phyloP scores from a whole-genome alignment of 2,888 invertebrate genomes.

The Aromia moschata region DNA sequence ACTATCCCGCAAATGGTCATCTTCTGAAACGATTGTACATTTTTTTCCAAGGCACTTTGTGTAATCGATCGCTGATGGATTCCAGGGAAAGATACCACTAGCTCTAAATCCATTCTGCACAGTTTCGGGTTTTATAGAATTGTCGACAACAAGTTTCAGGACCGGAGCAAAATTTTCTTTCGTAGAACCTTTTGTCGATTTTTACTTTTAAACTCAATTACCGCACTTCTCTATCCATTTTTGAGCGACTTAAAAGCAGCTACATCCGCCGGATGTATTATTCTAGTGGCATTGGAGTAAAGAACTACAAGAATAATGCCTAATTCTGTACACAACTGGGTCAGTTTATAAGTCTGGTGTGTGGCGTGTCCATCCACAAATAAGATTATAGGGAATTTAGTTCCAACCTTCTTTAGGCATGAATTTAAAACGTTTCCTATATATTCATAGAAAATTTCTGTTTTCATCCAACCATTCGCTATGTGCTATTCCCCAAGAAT shows the following conservation, averaged over 20 bases:
- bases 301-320: conserved; percentile 45
- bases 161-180: too few relatives aligned
- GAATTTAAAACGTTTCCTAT: conserved; percentile 28
- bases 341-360: conserved; percentile 24
- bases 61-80: conserved; percentile 27
- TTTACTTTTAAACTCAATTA: conserved; percentile 47
- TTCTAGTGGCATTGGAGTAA: conserved; percentile 47
- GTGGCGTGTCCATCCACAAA: conserved; percentile 34
- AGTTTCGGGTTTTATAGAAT: conserved; percentile 15
- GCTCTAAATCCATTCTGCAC: conserved; percentile 27
- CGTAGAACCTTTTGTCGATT: conserved; percentile 34
- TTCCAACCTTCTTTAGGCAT: conserved; percentile 4
- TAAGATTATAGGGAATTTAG: conserved; percentile 23
- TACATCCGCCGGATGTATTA: conserved; percentile 42
- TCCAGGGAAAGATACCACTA: conserved; percentile 36
- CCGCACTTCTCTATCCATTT: conserved; percentile 46
- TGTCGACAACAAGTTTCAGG: conserved; percentile 17
- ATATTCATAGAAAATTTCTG: conserved; percentile 32
- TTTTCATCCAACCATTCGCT: conserved; percentile 36
- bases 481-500: conserved; percentile 25
- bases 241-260: conserved; percentile 46
- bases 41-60: conserved; percentile 31
- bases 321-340: conserved; percentile 26
- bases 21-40: conserved; percentile 14
- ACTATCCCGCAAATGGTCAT: conserved; percentile 9